Base-by-base conservation (phyloP, 2,888 invertebrate species). In the Lucinisca nassula region DNA sequence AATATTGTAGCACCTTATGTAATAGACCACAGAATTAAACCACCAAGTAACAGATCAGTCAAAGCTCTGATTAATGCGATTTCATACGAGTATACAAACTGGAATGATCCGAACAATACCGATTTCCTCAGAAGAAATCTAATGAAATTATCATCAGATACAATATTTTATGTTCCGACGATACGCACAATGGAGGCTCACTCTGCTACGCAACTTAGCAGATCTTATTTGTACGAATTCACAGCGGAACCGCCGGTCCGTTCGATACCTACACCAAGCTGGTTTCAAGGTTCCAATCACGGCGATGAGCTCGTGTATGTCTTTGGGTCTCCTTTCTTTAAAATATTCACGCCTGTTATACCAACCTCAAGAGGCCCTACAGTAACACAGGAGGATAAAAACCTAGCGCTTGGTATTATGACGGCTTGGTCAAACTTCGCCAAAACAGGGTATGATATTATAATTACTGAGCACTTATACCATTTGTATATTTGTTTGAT, bases 151-250 rank as follows among this genome's bases (percentile, higher is more conserved):
- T 98, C 98, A 0, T 98, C 98, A n/a, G 99, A 99, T 97, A 98
- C 98, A 96, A 98, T 98, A 97, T 99, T 99, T 97, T 98, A 98
- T 90, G 98, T 98, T 95, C 98, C 98, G 21, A 98, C 98, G 79
- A 98, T 98, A 95, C 97, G 98, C 95, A 98, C 98, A 95, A 98
- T 98, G 12, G 98, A 98, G 30, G 79, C 74, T 67, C 97, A 98
- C 92, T 67, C 67, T 4, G 38, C 51, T 1, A 32, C 32, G 10
- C 8, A 14, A 4, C 58, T 24, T 6, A 75, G 72, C 1, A 76
- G 84, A 17, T 88, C 92, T 0, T 94, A 90, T 77, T 40, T 94
- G n/a, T 95, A 95, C 85, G 80, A 90, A 32, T 93, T 95, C 76
- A 78, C 58, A n/a, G 72, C 78, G 30, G 51, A 74, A 79, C 49